Evolutionary conservation across 2,888 invertebrate genomes (phyloP), one percentile per base, ranked within the genome.

Genomic region (Andrena marginata): DNA sequence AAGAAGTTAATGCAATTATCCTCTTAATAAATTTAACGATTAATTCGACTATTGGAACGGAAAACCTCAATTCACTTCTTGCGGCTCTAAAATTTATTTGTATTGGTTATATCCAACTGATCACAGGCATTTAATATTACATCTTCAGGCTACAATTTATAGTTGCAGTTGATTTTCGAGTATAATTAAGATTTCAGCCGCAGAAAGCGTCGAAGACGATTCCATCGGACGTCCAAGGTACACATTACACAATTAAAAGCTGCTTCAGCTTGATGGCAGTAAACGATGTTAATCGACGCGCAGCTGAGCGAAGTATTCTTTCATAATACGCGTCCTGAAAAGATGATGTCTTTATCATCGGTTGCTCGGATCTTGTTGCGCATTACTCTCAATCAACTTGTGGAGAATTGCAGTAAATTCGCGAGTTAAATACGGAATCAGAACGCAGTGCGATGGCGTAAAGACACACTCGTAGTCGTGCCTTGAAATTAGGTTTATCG

Each of bases 401-500:
- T 23, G 67, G 31, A 35, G 7, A 54, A 54, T 68, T 7, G 16
- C 13, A 16, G 49, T 23, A 26, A 31, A 49, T 35, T 49, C 33
- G 33, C 33, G 3, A 42, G 20, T 23, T 56, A 56, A 56, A 56
- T 54, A n/a, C 16, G 31, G 49, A 65, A 33, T 62, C 33, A 29
- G 10, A 67, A n/a, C 16, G 16, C 26, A 35, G 7, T 23, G 2
- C 16, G 42, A 33, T 20, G 23, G 4, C 35, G 48, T 16, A 51
- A 59, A 20, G 35, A 16, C 20, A 70, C 23, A 35, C 31, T 56
- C 48, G 10, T 13, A 67, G 35, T 16, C 13, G 5, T 42, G 16
- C 16, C 42, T 42, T 42, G 42, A 35, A 56, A 59, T 67, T 78
- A 74, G 56, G 81, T 81, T 78, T 70, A 81, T 81, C 74, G 74